Percentiles rank a stretch among this genome's conserved stretches.
Conservation (phyloP, 2,797 vertebrate species). For the Pangasius macronema region DNA sequence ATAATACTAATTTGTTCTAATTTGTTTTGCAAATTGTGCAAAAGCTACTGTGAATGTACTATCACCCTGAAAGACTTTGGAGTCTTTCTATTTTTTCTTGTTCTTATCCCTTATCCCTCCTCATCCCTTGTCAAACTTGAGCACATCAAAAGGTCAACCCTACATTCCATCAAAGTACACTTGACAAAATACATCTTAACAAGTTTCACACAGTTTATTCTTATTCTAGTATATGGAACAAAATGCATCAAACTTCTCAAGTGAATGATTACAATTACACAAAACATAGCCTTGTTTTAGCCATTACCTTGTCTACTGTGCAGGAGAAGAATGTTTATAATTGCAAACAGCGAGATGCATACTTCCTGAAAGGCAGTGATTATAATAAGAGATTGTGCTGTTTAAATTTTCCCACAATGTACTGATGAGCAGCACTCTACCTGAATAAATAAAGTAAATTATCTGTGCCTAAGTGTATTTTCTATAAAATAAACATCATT, state of each 20-base stretch:
- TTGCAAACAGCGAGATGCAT: not conserved
- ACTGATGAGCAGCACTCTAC: not conserved
- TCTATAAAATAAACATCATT: not conserved
- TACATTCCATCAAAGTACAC: not conserved
- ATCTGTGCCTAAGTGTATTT: not conserved
- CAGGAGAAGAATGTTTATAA: constrained; percentile 13
- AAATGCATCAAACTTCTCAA: not conserved
- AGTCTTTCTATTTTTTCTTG: not conserved
- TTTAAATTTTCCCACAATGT: constrained; percentile 10
- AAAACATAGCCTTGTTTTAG: not conserved
- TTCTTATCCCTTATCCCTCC: not conserved
- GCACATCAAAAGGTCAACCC: not conserved
- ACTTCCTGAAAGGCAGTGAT: constrained; percentile 4
- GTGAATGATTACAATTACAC: constrained; percentile 13
- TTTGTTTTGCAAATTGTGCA: not conserved
- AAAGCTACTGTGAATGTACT: not conserved
- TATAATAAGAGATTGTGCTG: constrained; percentile 16
- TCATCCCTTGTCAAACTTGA: not conserved
- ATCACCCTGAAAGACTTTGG: not conserved
- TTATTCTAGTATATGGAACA: not conserved
- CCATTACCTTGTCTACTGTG: not conserved
- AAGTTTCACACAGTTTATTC: not conserved
- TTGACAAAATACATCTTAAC: not conserved
- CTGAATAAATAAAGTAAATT: constrained; percentile 1
- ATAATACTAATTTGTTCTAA: not conserved